Evolutionary conservation across 2,113 vertebrate genomes (phyloP).

Genomic region (Hippolais icterina): DNA sequence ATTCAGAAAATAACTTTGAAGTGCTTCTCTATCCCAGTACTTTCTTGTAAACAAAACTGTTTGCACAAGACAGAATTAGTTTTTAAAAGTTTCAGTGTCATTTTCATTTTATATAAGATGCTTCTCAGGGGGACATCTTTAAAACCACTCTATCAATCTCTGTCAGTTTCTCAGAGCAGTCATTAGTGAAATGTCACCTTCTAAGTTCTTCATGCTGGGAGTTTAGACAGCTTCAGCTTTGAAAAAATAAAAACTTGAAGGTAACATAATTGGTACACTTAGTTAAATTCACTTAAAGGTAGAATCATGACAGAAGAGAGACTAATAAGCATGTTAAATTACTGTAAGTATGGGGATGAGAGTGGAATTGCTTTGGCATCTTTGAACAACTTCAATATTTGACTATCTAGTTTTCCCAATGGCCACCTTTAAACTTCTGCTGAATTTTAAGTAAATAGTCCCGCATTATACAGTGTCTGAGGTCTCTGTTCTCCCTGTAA

Average conservation of each 20-base stretch:
- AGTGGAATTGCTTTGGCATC: background rate
- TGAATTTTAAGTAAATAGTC: slow-evolving; percentile 13
- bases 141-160: slow-evolving; percentile 69
- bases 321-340: background rate
- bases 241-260: slow-evolving; percentile 49
- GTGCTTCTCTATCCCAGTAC: background rate
- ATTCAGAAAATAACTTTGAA: background rate
- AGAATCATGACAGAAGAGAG: background rate
- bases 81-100: slow-evolving; percentile 38
- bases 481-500: background rate
- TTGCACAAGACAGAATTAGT: background rate
- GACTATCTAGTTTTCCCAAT: background rate
- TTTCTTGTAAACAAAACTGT: background rate
- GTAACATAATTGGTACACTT: slow-evolving; percentile 24
- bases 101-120: slow-evolving; percentile 44
- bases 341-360: background rate
- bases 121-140: slow-evolving; percentile 52
- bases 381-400: background rate
- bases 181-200: slow-evolving; percentile 80
- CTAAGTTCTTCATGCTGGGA: slow-evolving; percentile 40
- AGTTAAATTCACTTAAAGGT: slow-evolving; percentile 27
- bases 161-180: slow-evolving; percentile 68
- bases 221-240: slow-evolving; percentile 36
- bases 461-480: background rate
- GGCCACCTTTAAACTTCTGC: background rate